Evolutionary conservation across 2,888 invertebrate species (phyloP), one percentile per base, ranked within the genome.

Genomic region (Poecilus cupreus): DNA sequence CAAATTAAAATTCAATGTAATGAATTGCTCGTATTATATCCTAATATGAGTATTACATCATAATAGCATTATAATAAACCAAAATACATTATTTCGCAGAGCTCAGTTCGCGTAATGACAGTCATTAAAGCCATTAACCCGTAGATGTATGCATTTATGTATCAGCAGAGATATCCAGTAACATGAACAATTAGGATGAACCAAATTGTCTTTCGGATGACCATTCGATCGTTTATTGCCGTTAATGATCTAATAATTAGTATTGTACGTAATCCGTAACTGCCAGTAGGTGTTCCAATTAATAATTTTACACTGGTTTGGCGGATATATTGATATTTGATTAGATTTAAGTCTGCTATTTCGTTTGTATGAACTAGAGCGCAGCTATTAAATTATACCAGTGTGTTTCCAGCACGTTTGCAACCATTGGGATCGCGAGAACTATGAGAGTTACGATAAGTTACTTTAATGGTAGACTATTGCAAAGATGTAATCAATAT

Each of bases 191-290:
- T 79, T 68, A 79, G 68, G 49, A 57, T 43, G 32, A 68, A 43
- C 49, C 64, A 79, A 79, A 79, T 79, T 79, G 79, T 79, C 79
- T 79, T 79, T 79, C 79, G 70, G 49, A 79, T 70, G 68, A 51
- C 20, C 70, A 79, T 79, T 70, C 49, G 79, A 79, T 68, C 49
- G 79, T 79, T 79, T 79, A 79, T 79, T 79, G 79, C 79, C 64
- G 64, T 68, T 79, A 79, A 79, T 79, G 79, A 79, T 70, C 70
- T 51, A 70, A 79, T 79, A 79, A 79, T 79, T 68, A 79, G 68
- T 79, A 68, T n/a, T 68, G 37, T 70, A 79, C 79, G 49, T 79
- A 79, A 79, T 79, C 79, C 37, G 37, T 68, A 20, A n/a, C 37
- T 68, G 64, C 37, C 37, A 68, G 37, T 64, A 51, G 32, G n/a